Evolutionary conservation across 2,888 invertebrate genomes (phyloP).

Genomic region (Scotopteryx bipunctaria): DNA sequence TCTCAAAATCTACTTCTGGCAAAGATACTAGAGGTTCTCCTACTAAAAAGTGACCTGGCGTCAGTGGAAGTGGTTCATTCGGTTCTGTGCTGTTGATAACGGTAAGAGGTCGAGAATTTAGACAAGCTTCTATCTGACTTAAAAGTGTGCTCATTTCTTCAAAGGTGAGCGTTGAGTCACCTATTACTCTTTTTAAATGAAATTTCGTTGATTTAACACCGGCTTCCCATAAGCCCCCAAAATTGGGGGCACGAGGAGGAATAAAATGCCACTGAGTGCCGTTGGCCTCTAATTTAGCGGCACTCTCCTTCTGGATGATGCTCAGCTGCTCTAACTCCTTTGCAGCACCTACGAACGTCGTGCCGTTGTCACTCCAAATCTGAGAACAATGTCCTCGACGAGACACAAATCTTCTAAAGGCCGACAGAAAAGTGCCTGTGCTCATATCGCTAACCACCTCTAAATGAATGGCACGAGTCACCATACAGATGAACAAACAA

Average conservation of each 20-base stretch:
- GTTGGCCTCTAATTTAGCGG: constrained; percentile 20
- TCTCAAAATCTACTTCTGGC: constrained; percentile 1
- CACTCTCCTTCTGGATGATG: constrained; percentile 10
- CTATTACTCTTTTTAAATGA: constrained; percentile 33
- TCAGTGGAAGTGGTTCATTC: too few relatives aligned
- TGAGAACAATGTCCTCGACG: constrained; percentile 29
- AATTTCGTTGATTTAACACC: constrained; percentile 31
- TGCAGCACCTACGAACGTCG: constrained; percentile 31
- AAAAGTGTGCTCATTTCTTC: constrained; percentile 19
- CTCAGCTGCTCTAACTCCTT: too few relatives aligned
- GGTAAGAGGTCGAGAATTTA: constrained; percentile 13
- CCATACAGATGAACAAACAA: constrained; percentile 36
- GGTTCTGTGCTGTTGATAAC: too few relatives aligned
- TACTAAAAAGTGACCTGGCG: constrained; percentile 17
- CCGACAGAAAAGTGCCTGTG: constrained; percentile 36
- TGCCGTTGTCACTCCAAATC: constrained; percentile 35
- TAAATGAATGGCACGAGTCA: constrained; percentile 41
- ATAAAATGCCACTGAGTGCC: constrained; percentile 31
- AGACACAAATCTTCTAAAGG: constrained; percentile 32
- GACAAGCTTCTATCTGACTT: constrained; percentile 17
- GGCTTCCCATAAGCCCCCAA: constrained; percentile 39
- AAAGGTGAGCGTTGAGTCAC: constrained; percentile 24
- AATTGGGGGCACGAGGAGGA: constrained; percentile 27
- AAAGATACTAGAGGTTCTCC: constrained; percentile 6
- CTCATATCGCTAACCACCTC: constrained; percentile 43